Percentiles rank a stretch among this genome's conserved stretches.
These are phyloP conservation scores for Bombus difficillimus DNA, from an alignment of 1,140 invertebrate species.

Conservation along the genomic window DNA sequence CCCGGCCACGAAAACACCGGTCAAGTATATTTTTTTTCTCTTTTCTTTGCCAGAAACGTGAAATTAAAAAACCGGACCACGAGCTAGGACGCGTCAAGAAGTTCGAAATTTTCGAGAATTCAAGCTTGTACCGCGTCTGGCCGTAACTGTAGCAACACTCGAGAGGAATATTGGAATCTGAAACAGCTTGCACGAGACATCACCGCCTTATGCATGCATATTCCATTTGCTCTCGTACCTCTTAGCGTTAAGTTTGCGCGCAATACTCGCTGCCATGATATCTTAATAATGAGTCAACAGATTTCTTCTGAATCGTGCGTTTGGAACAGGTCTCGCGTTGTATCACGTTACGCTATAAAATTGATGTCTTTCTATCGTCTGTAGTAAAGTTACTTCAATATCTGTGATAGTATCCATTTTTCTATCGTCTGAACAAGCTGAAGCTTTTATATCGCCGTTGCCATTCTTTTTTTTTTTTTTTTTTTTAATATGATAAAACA, in stretches of 20 bases:
- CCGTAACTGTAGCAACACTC: background rate
- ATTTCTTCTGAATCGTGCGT: background rate
- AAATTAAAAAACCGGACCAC: conserved; percentile 36
- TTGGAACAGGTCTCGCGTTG: background rate
- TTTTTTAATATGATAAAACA: no score
- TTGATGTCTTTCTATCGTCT: background rate
- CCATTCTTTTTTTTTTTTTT: no score
- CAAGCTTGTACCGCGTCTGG: background rate
- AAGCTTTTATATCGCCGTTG: background rate
- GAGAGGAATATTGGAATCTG: conserved; percentile 41
- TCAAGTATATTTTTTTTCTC: conserved; percentile 2
- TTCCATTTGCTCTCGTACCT: conserved; percentile 21
- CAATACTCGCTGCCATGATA: background rate
- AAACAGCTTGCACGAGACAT: conserved; percentile 24
- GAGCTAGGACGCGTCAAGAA: background rate
- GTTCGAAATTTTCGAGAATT: conserved; percentile 36
- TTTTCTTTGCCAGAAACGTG: background rate
- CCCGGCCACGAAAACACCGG: conserved; percentile 19
- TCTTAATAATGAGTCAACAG: background rate
- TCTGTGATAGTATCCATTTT: no score
- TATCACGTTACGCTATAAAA: background rate
- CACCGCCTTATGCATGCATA: conserved; percentile 40
- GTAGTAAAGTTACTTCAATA: background rate
- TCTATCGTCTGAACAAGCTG: background rate
- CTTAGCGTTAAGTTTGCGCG: conserved; percentile 5